A percentile compares a stretch with the other conserved stretches of the same genome.
These are phyloP conservation scores for Rhineura floridana DNA, from an alignment of 2,113 vertebrate species.

Conservation along the genomic window DNA sequence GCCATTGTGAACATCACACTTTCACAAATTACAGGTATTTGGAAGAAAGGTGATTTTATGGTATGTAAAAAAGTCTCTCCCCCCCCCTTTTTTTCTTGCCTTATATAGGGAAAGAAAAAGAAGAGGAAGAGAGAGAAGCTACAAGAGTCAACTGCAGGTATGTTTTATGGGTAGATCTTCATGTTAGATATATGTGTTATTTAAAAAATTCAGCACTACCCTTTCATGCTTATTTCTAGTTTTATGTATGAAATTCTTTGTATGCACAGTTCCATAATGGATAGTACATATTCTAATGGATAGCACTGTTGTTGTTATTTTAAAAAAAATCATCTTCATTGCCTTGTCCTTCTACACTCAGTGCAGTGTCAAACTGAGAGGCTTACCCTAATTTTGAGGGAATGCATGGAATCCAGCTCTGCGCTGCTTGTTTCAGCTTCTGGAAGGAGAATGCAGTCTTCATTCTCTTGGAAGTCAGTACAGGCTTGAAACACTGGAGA, in stretches of 20 bases:
- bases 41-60: rapidly evolving
- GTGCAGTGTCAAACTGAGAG: background rate
- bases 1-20: background rate
- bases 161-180: conserved; percentile 32
- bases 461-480: background rate
- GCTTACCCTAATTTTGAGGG: background rate
- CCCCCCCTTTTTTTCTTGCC: conserved; percentile 60
- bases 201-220: conserved; percentile 14
- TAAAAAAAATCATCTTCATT: conserved; percentile 6
- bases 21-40: background rate
- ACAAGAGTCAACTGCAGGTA: conserved; percentile 95
- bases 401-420: background rate
- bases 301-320: background rate
- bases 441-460: background rate
- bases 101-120: conserved; percentile 97
- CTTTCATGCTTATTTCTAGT: background rate
- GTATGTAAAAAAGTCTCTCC: background rate
- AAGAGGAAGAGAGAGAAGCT: conserved; percentile 99
- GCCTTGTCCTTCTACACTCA: background rate
- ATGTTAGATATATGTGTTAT: background rate
- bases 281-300: background rate
- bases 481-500: background rate
- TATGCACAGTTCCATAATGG: conserved; percentile 6
- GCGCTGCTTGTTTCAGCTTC: background rate
- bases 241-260: conserved; percentile 22